Conservation (phyloP, 2,113 vertebrate species). For the Mionectes macconnelli region DNA sequence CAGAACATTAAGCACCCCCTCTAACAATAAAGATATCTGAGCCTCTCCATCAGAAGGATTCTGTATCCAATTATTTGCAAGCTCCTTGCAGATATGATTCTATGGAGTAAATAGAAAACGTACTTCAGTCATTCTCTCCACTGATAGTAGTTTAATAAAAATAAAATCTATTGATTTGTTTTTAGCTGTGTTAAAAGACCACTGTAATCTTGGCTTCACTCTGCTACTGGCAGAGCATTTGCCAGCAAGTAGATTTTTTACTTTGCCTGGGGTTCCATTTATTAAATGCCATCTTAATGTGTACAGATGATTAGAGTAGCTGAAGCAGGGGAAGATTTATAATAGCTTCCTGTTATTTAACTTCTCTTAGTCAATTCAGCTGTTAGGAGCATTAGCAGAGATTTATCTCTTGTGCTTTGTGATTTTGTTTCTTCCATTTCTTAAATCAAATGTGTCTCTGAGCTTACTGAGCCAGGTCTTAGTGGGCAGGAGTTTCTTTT, state of each 20-base stretch:
- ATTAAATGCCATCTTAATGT: conserved; percentile 42
- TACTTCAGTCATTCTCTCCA: conserved; percentile 16
- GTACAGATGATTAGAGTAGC: conserved; percentile 35
- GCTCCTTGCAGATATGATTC: conserved; percentile 28
- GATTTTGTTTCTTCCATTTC: conserved; percentile 9
- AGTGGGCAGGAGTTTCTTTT: background rate
- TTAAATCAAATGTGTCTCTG: background rate
- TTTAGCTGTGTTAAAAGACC: conserved; percentile 33
- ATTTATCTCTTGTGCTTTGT: conserved; percentile 9
- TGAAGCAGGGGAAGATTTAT: conserved; percentile 2
- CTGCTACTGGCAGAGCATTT: background rate
- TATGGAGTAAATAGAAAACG: conserved; percentile 27
- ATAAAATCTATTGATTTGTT: conserved; percentile 56
- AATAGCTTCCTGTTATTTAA: conserved; percentile 25
- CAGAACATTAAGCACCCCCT: background rate
- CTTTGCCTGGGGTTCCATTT: background rate
- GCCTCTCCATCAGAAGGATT: background rate
- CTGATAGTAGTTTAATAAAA: conserved; percentile 60
- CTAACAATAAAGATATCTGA: conserved; percentile 31
- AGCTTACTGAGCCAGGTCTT: background rate
- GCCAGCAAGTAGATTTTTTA: background rate
- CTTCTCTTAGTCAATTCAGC: background rate
- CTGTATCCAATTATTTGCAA: conserved; percentile 45
- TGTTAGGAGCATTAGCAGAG: background rate
- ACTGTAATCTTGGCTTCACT: conserved; percentile 17